phyloP scores from a whole-genome alignment of 2,888 invertebrate species.

The Amphipyra berbera region DNA sequence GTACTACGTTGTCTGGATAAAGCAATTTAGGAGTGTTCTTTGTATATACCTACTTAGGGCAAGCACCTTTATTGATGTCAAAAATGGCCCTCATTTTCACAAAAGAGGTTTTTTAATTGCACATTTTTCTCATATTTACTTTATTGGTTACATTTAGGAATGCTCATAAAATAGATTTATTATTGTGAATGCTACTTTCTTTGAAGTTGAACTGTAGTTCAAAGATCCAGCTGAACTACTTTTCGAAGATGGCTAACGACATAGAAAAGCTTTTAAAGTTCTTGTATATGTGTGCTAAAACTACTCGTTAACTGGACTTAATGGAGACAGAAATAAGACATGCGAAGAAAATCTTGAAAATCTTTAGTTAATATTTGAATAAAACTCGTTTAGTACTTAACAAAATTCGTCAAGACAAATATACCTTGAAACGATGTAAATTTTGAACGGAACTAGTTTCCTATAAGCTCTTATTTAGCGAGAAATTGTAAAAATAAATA shows the following conservation, averaged over 20 bases:
- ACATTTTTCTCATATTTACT: too few relatives aligned
- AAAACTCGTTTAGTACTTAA: too few relatives aligned
- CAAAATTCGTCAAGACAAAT: too few relatives aligned
- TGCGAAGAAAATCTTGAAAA: slow-evolving; percentile 31
- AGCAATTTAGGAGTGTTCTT: slow-evolving; percentile 10
- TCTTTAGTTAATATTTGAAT: not conserved
- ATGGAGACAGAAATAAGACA: slow-evolving; percentile 37
- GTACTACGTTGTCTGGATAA: slow-evolving; percentile 16
- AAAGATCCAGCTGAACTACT: slow-evolving; percentile 23
- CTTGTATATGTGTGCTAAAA: slow-evolving; percentile 52
- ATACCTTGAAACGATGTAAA: too few relatives aligned
- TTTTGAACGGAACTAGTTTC: too few relatives aligned
- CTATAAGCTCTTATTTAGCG: too few relatives aligned
- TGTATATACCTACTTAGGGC: not conserved
- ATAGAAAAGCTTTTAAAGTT: slow-evolving; percentile 61
- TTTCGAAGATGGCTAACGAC: slow-evolving; percentile 29
- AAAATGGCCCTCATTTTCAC: too few relatives aligned
- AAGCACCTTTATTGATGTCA: too few relatives aligned
- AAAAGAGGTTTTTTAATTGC: too few relatives aligned
- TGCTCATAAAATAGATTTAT: slow-evolving; percentile 5
- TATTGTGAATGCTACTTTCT: slow-evolving; percentile 16
- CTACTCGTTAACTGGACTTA: slow-evolving; percentile 36
- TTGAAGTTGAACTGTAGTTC: slow-evolving; percentile 22
- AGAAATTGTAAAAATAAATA: too few relatives aligned
- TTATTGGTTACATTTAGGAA: too few relatives aligned